Conservation (phyloP, 1,140 invertebrate species). For the Neotoxoptera formosana region DNA sequence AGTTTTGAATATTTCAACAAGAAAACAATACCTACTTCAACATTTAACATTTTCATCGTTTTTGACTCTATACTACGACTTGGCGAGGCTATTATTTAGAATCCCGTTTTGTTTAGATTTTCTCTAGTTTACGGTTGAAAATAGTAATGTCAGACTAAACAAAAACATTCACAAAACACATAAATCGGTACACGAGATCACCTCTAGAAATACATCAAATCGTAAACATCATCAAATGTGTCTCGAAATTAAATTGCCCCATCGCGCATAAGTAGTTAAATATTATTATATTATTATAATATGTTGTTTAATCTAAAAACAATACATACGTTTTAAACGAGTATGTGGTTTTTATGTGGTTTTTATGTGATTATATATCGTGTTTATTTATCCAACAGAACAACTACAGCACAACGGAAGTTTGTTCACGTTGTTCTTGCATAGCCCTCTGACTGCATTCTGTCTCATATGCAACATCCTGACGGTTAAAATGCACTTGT, state of each 20-base stretch:
- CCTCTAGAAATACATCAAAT: neutral
- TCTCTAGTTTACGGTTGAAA: neutral
- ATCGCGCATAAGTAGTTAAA: neutral
- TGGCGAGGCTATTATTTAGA: neutral
- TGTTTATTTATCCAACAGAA: constrained; percentile 35
- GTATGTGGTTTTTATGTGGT: neutral
- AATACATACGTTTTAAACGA: neutral
- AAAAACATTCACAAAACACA: neutral
- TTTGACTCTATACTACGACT: neutral
- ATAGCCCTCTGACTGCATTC: constrained; percentile 91
- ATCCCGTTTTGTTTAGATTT: neutral
- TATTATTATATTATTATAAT: neutral
- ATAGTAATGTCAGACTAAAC: neutral
- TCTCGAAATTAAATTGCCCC: neutral
- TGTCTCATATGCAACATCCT: constrained; percentile 91
- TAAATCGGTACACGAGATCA: neutral
- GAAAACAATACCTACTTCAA: too few species aligned
- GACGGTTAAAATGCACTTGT: constrained; percentile 83
- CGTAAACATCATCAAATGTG: neutral
- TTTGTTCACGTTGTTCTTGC: constrained; percentile 93
- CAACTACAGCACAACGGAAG: constrained; percentile 83
- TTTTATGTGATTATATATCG: neutral
- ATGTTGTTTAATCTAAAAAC: neutral
- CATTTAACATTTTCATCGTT: neutral
- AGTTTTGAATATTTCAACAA: too few species aligned